A percentile compares a stretch with the other conserved stretches of the same genome.
These are phyloP conservation scores for Noctua janthina DNA, from an alignment of 2,888 invertebrate species.

Conservation along the genomic window DNA sequence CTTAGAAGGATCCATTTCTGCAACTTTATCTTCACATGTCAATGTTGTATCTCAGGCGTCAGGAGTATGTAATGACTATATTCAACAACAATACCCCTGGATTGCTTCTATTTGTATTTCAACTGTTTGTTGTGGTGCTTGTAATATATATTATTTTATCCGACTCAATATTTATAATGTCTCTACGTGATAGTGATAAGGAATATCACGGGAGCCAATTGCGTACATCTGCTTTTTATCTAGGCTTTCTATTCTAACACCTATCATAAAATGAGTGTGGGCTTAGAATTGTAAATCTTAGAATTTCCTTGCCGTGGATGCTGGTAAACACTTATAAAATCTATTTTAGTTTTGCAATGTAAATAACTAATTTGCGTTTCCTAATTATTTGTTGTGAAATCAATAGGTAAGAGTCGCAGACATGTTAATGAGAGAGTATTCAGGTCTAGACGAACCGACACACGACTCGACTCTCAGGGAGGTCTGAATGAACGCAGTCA, in stretches of 20 bases:
- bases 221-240: constrained; percentile 53
- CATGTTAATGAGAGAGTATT: constrained; percentile 66
- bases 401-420: constrained; percentile 39
- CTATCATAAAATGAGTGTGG: constrained; percentile 45
- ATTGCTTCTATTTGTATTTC: constrained; percentile 62
- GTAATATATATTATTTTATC: constrained; percentile 72
- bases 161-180: constrained; percentile 77
- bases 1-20: constrained; percentile 50
- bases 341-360: constrained; percentile 45
- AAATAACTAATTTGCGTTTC: constrained; percentile 27
- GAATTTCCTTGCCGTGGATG: constrained; percentile 26
- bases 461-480: constrained; percentile 50
- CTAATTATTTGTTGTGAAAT: constrained; percentile 44
- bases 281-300: constrained; percentile 37
- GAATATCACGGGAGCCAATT: constrained; percentile 47
- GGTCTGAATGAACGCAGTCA: constrained; percentile 60
- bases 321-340: constrained; percentile 37
- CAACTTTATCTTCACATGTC: constrained; percentile 31
- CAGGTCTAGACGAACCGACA: constrained; percentile 46
- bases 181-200: constrained; percentile 72
- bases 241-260: constrained; percentile 39
- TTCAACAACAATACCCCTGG: constrained; percentile 56
- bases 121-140: constrained; percentile 63
- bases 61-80: constrained; percentile 61
- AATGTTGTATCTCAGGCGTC: constrained; percentile 41